Evolutionary conservation across 2,797 vertebrate species (phyloP).

Genomic region (Sitta carolinensis): DNA sequence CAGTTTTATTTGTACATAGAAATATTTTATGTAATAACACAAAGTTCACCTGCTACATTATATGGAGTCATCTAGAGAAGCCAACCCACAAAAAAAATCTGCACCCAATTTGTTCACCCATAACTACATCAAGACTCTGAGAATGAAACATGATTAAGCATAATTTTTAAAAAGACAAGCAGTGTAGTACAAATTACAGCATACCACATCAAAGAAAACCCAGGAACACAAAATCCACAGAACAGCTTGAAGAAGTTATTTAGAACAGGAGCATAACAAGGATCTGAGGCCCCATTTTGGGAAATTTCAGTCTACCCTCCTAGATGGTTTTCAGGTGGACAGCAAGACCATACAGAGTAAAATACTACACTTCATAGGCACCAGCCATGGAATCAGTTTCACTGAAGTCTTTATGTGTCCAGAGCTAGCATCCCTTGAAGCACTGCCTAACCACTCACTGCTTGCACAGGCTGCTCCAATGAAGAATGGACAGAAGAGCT

Average conservation of each 20-base stretch:
- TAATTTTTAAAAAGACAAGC: not conserved
- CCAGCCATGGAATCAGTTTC: not conserved
- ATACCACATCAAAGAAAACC: conserved; percentile 42
- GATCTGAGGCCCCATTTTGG: not conserved
- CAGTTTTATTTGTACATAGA: not conserved
- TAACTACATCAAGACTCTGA: not conserved
- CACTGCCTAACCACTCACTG: not conserved
- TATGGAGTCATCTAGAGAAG: not conserved
- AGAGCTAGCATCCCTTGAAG: not conserved
- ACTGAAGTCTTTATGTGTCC: not conserved
- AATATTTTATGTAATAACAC: not conserved
- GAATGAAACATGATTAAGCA: conserved; percentile 19
- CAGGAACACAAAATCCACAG: not conserved
- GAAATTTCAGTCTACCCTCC: not conserved
- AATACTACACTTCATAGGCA: not conserved
- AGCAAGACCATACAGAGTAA: not conserved
- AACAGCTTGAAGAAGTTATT: conserved; percentile 24
- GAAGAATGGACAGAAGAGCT: not conserved
- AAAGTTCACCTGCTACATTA: not conserved
- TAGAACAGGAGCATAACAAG: not conserved
- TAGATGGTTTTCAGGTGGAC: not conserved
- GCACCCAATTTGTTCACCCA: not conserved
- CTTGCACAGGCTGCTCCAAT: not conserved
- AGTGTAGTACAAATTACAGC: conserved; percentile 43
- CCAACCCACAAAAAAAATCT: not conserved